Evolutionary conservation across 2,113 vertebrate genomes (phyloP).

Genomic region (Galemys pyrenaicus): DNA sequence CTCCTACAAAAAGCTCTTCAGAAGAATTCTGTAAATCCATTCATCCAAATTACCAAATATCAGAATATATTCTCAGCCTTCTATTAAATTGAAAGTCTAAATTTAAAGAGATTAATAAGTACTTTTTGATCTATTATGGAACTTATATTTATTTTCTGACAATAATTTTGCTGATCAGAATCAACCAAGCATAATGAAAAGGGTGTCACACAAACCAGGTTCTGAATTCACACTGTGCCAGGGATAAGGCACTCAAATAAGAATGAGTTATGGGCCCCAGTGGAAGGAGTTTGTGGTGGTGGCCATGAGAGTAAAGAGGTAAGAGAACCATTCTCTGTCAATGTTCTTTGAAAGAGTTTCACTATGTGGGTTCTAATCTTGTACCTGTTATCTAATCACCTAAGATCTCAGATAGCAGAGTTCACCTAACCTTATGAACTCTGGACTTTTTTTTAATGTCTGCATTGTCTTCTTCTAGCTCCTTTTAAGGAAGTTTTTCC

Average conservation of each 20-base stretch:
- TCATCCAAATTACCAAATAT: background rate
- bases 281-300: background rate
- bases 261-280: background rate
- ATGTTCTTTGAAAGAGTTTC: background rate
- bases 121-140: background rate
- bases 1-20: background rate
- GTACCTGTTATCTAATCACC: conserved; percentile 39
- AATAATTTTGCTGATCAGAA: conserved; percentile 3
- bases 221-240: background rate
- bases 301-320: too few relatives aligned
- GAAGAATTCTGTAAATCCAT: background rate
- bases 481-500: background rate
- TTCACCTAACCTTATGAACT: background rate
- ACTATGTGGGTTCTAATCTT: background rate
- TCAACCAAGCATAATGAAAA: background rate
- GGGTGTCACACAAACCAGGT: background rate
- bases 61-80: background rate
- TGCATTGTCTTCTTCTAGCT: background rate
- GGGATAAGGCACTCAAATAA: background rate
- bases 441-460: background rate
- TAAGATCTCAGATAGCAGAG: conserved; percentile 40
- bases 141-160: conserved; percentile 1
- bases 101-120: conserved; percentile 26
- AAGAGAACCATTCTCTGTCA: background rate
- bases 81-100: background rate